phyloP scores from a whole-genome alignment of 2,113 vertebrate genomes.

The Cochlearius cochlearius region DNA sequence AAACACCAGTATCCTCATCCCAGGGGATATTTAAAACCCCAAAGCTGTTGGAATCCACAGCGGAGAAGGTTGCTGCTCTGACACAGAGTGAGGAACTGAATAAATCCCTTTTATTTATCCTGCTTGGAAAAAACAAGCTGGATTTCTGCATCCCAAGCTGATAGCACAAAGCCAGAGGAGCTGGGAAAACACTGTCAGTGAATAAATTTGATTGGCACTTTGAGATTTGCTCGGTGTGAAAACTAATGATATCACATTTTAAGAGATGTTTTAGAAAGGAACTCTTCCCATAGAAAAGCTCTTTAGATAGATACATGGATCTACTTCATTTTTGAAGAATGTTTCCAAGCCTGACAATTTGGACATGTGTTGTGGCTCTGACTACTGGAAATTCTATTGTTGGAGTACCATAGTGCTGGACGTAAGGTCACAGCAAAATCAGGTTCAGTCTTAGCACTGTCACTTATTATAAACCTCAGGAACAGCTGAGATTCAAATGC shows the following conservation, averaged over 20 bases:
- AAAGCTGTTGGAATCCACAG: neutral
- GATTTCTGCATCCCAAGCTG: neutral
- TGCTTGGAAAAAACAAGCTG: neutral
- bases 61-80: neutral
- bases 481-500: neutral
- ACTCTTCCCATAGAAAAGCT: neutral
- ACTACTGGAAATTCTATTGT: neutral
- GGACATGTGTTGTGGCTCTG: neutral
- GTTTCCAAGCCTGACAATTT: neutral
- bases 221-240: neutral
- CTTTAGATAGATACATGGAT: neutral
- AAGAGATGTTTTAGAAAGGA: neutral
- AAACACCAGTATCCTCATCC: neutral
- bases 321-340: neutral
- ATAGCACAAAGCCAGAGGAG: neutral
- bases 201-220: neutral
- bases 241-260: neutral
- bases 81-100: neutral
- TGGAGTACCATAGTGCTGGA: neutral
- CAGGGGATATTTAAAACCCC: neutral
- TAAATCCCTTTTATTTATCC: neutral
- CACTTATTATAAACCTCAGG: conserved; percentile 2
- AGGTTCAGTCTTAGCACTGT: neutral
- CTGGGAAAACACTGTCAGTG: neutral
- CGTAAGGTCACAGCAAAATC: neutral